Base-by-base conservation (phyloP, 2,797 vertebrate species). In the Ispidina lecontei region DNA sequence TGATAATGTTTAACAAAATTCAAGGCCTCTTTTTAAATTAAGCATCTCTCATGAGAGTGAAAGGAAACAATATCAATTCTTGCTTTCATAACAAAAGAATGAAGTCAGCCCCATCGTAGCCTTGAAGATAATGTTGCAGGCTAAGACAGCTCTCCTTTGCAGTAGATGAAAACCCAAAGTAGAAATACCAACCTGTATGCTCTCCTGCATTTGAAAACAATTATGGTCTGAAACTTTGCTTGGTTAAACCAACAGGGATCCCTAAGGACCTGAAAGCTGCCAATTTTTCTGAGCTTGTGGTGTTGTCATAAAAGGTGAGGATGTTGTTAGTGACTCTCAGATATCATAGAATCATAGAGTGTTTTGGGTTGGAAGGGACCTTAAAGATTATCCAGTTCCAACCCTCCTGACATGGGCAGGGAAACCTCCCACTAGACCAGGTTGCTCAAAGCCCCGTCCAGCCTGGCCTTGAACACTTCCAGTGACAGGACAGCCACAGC, bases 21-120 rank as follows among this genome's bases (percentile, higher is more conserved):
- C 87, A 96, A 90, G 68, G 70, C 55, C 67, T 89, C 37, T 89
- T 72, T 95, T 75, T 35, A 85, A 92, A 83, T 94, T 69, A 91
- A 89, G 51, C 33, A 33, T 67, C 74, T 84, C 87, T 90, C 29
- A 51, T 58, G 85, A 78, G 87, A 90, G 37, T 35, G 28, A 79
- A 91, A 86, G 60, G 77, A 86, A 90, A 82, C 63, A 86, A 44
- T 68, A 76, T 70, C 37, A 84, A 72, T 80, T 88, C 73, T 94
- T 1, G 10, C 28, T 81, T 94, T 84, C 63, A 60, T 58, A 71
- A 78, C 63, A 63, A 81, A 81, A 64, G 63, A 76, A 76, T 39
- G 47, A 67, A 77, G 35, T 67, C 75, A 77, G 29, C 26, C 21
- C 35, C 63, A 55, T 78, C 51, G 59, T 81, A 91, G 62, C 78